These are phyloP conservation scores for Halcyon smyrnensis DNA, from an alignment of 2,797 vertebrate species.

Conservation along the genomic window DNA sequence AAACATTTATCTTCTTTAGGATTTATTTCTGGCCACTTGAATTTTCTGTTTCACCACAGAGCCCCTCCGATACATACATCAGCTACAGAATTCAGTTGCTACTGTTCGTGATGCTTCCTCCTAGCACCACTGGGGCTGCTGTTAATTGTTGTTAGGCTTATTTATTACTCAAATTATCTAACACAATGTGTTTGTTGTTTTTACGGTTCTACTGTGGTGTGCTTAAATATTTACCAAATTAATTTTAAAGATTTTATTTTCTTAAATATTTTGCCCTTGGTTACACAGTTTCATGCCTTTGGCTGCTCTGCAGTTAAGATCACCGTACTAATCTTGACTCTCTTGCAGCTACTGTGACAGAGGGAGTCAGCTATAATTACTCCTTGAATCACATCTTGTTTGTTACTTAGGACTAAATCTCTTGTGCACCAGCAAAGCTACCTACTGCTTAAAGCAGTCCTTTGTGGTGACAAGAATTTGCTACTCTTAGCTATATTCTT, in stretches of 20 bases:
- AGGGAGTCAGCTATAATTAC: constrained; percentile 41
- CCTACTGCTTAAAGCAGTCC: constrained; percentile 6
- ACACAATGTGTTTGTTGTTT: background rate
- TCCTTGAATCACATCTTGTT: constrained; percentile 50
- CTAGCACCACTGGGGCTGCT: background rate
- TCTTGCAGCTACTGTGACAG: constrained; percentile 7
- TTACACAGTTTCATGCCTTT: background rate
- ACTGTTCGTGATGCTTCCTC: background rate
- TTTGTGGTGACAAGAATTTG: background rate
- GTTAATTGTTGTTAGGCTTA: background rate
- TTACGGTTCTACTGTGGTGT: background rate
- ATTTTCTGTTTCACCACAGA: background rate
- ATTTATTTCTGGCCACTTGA: constrained; percentile 14
- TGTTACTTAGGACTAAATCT: constrained; percentile 45
- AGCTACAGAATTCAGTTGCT: background rate
- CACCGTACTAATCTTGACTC: constrained; percentile 8
- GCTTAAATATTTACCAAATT: background rate
- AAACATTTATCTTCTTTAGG: background rate
- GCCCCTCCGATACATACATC: background rate
- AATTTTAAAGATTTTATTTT: constrained; percentile 1
- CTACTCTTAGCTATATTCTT: background rate
- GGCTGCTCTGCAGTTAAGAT: background rate
- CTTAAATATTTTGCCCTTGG: background rate
- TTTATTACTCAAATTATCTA: background rate
- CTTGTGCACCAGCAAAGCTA: background rate